Conservation (phyloP, 2,113 vertebrate genomes). For the Struthidea cinerea region DNA sequence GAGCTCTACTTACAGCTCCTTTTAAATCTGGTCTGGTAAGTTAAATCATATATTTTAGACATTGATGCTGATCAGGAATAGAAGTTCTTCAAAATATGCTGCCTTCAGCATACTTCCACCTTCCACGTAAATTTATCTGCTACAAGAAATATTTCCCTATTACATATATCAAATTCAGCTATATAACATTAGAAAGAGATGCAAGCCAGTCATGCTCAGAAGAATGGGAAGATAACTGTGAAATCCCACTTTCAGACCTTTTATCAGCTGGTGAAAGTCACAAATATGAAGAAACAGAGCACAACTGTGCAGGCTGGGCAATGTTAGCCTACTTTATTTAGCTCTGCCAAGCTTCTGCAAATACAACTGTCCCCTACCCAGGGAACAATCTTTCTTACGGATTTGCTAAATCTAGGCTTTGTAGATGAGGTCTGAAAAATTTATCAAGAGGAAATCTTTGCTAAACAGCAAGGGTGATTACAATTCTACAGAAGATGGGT, state of each 20-base stretch:
- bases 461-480: neutral
- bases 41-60: slow-evolving; percentile 8
- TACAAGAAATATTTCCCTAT: neutral
- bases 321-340: neutral
- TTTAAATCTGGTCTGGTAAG: slow-evolving; percentile 15
- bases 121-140: slow-evolving; percentile 24
- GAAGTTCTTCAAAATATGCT: neutral
- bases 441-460: neutral
- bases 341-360: neutral
- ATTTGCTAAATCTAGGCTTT: neutral
- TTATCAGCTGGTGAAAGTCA: neutral
- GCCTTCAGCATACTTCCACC: neutral
- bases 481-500: neutral
- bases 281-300: neutral
- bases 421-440: neutral
- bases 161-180: neutral
- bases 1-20: slow-evolving; percentile 1
- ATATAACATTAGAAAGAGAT: neutral
- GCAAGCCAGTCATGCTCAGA: neutral
- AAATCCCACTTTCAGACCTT: neutral
- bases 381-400: neutral
- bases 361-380: neutral
- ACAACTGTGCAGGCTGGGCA: neutral
- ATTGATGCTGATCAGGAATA: neutral
- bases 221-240: neutral